Evolutionary conservation across 2,888 invertebrate genomes (phyloP), one percentile per base, ranked within the genome.

Genomic region (Drepana falcataria): DNA sequence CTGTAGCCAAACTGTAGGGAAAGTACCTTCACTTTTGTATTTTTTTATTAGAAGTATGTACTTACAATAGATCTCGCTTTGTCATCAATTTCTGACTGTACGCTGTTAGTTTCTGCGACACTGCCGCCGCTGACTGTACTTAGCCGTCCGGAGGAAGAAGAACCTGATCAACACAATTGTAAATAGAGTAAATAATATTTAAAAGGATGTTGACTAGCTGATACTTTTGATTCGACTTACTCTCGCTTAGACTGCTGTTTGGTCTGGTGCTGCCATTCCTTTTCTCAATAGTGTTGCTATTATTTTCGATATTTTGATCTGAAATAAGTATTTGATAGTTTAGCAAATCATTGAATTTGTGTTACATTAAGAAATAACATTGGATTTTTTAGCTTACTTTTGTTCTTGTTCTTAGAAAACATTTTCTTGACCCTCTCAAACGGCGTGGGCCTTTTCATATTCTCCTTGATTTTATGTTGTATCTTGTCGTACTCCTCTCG

Each of bases 51-150:
- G n/a, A n/a, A n/a, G n/a, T n/a, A n/a, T n/a, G n/a, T n/a, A n/a
- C 87, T 87, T 76, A 90, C 90, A 66, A 90, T 85, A 49, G 91
- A 90, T 60, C 90, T 79, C 6, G 89, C 82, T 65, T 95, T 93
- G 55, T 96, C 96, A 60, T 96, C 96, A 54, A 94, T 93, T 77
- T 96, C 96, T 0, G 96, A 96, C 74, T 96, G 96, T 0, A 96
- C 95, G 55, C 96, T 96, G 72, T 96, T 96, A 2, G 90, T 87
- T 69, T 97, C 97, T 0, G 95, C 96, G 0, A 95, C 91, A 68
- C 96, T 96, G 41, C 95, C 94, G 2, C 95, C 96, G 67, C 96
- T 96, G 6, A 95, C 95, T 2, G 95, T 96, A 70, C 96, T 96
- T 77, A 96, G 93, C 7, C 96, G 93, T 0, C 96, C 96, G 0